These are phyloP conservation scores for Nezara viridula DNA, from an alignment of 2,888 invertebrate species.

Conservation along the genomic window DNA sequence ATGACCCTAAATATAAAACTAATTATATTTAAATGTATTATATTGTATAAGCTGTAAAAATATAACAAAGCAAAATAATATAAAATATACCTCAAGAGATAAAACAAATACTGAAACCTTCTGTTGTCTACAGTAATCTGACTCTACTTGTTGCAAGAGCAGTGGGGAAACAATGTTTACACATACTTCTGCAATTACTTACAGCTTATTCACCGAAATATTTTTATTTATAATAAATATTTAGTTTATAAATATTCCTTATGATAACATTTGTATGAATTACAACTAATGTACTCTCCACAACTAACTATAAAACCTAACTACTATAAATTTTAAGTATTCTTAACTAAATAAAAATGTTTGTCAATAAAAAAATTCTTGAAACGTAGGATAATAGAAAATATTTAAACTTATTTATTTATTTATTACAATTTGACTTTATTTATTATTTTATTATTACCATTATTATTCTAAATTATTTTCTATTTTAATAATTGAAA, in stretches of 20 bases:
- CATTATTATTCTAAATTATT: no score
- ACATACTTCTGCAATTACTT: conserved; percentile 24
- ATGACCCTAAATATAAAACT: background rate
- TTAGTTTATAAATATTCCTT: background rate
- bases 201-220: background rate
- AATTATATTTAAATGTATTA: background rate
- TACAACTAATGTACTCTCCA: no score
- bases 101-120: background rate
- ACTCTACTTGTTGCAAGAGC: conserved; percentile 22
- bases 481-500: no score
- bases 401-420: no score
- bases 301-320: no score
- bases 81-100: background rate
- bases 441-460: no score
- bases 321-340: no score
- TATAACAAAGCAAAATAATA: background rate
- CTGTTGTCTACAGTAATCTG: conserved; percentile 45
- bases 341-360: background rate
- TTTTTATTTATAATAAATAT: background rate
- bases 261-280: no score
- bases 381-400: no score
- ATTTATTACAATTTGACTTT: no score
- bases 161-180: conserved; percentile 24
- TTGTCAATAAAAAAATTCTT: background rate
- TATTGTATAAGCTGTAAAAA: background rate